phyloP scores from a whole-genome alignment of 2,113 vertebrate genomes.

The Corythaeola cristata region DNA sequence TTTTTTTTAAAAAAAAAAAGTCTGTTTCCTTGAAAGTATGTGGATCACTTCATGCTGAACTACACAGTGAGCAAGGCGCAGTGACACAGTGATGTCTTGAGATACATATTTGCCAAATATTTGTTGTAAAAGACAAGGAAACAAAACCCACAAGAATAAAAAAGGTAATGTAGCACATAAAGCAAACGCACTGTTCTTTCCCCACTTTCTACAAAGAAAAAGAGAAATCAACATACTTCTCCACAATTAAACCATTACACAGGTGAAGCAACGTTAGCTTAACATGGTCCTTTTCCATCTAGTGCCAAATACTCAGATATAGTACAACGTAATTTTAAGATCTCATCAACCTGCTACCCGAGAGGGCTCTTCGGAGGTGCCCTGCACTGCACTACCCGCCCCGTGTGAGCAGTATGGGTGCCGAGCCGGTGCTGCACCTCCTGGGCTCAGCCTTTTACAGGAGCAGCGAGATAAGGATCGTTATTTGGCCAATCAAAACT shows the following conservation, averaged over 20 bases:
- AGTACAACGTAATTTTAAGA: not conserved
- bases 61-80: not conserved
- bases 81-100: not conserved
- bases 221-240: not conserved
- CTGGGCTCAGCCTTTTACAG: not conserved
- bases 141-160: not conserved
- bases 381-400: not conserved
- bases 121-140: not conserved
- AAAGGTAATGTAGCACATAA: not conserved
- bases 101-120: not conserved
- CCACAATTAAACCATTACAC: not conserved
- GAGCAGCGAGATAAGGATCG: not conserved
- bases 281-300: not conserved
- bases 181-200: not conserved
- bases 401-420: accelerated
- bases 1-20: not conserved
- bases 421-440: accelerated
- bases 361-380: not conserved
- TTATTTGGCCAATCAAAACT: not conserved
- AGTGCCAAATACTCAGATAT: not conserved
- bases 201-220: not conserved
- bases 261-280: not conserved
- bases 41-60: not conserved
- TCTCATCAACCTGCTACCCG: not conserved
- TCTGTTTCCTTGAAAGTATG: not conserved